Evolutionary conservation across 2,797 vertebrate species (phyloP).

Genomic region (Zalophus californianus): DNA sequence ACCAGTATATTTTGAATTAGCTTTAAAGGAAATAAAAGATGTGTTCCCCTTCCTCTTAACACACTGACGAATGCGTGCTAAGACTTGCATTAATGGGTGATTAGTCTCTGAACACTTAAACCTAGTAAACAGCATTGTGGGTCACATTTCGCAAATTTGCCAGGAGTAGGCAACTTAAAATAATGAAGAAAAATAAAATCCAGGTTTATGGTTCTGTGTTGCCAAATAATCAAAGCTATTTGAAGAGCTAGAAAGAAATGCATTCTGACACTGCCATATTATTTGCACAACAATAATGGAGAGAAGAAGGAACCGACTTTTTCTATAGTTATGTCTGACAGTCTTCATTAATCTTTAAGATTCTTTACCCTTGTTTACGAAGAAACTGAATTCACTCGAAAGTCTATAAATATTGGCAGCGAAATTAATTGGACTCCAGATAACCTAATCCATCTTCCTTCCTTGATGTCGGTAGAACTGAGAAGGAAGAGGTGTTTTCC

Average conservation of each 20-base stretch:
- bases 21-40: background rate
- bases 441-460: background rate
- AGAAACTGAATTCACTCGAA: constrained; percentile 1
- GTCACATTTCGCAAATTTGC: background rate
- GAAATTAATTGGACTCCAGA: constrained; percentile 35
- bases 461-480: constrained; percentile 1
- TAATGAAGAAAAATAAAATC: background rate
- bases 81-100: background rate
- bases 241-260: constrained; percentile 44
- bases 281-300: background rate
- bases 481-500: constrained; percentile 6
- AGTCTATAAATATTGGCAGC: constrained; percentile 30
- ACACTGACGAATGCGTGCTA: background rate
- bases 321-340: background rate
- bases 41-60: constrained; percentile 21
- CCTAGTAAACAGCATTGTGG: background rate
- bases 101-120: constrained; percentile 12
- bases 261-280: background rate
- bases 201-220: background rate
- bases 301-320: background rate
- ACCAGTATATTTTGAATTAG: background rate
- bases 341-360: constrained; percentile 47
- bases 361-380: constrained; percentile 5
- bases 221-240: constrained; percentile 16
- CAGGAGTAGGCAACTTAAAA: background rate